phyloP scores from a whole-genome alignment of 2,888 invertebrate species.

The Nycteola revayana region DNA sequence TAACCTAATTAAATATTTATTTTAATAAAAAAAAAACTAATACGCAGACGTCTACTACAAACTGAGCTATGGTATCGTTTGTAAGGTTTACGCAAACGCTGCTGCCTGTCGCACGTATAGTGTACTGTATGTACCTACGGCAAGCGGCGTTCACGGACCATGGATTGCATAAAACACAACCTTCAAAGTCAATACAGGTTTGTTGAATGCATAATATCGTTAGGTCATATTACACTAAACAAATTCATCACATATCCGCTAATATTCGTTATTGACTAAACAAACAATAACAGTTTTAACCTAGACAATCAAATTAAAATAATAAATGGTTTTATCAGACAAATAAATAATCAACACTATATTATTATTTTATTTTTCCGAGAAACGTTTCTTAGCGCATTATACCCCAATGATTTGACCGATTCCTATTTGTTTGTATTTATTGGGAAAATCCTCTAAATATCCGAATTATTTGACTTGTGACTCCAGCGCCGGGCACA shows the following conservation, averaged over 20 bases:
- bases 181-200: constrained; percentile 58
- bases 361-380: too few relatives aligned
- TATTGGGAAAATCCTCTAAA: too few relatives aligned
- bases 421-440: too few relatives aligned
- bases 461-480: too few relatives aligned
- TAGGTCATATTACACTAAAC: constrained; percentile 17
- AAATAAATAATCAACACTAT: too few relatives aligned
- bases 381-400: too few relatives aligned
- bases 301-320: background rate
- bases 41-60: constrained; percentile 26
- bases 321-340: too few relatives aligned
- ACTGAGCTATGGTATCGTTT: constrained; percentile 35
- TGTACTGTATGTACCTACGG: background rate
- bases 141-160: constrained; percentile 10
- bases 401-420: too few relatives aligned
- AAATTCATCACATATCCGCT: constrained; percentile 6
- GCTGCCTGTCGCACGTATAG: too few relatives aligned
- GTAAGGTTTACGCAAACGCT: constrained; percentile 21
- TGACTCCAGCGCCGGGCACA: too few relatives aligned
- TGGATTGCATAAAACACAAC: constrained; percentile 54
- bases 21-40: constrained; percentile 1
- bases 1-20: constrained; percentile 2
- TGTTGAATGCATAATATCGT: constrained; percentile 40
- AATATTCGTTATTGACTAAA: constrained; percentile 2
- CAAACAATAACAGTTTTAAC: background rate